phyloP scores from a whole-genome alignment of 2,113 vertebrate species.

The Strix uralensis region DNA sequence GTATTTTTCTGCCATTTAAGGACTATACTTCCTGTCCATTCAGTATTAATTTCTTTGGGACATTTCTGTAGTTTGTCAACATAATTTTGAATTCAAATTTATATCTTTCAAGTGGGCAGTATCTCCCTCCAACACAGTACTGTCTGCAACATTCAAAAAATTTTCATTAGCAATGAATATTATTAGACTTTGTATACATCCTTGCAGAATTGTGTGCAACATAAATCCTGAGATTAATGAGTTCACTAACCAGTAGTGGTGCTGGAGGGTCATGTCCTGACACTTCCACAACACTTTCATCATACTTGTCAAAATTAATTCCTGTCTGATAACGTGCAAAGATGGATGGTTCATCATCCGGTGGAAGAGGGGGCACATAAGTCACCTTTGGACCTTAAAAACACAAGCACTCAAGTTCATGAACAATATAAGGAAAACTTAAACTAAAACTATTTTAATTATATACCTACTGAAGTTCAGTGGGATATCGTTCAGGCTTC shows the following conservation, averaged over 20 bases:
- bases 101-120: neutral
- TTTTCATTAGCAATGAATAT: neutral
- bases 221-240: neutral
- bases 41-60: neutral
- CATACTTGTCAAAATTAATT: conserved; percentile 95
- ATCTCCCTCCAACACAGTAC: neutral
- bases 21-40: neutral
- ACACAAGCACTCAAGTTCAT: neutral
- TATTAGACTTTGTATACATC: neutral
- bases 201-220: neutral
- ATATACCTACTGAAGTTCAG: neutral
- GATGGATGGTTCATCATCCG: conserved; percentile 84
- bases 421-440: neutral
- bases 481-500: neutral
- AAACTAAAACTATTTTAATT: neutral
- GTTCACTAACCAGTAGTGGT: conserved; percentile 83
- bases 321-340: conserved; percentile 87
- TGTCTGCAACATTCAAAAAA: neutral
- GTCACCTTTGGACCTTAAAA: conserved; percentile 83
- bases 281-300: conserved; percentile 86
- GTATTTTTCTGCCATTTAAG: neutral
- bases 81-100: neutral
- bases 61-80: neutral
- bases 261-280: conserved; percentile 83
- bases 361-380: conserved; percentile 87